phyloP scores from a whole-genome alignment of 2,113 vertebrate species.

The Uria aalge region DNA sequence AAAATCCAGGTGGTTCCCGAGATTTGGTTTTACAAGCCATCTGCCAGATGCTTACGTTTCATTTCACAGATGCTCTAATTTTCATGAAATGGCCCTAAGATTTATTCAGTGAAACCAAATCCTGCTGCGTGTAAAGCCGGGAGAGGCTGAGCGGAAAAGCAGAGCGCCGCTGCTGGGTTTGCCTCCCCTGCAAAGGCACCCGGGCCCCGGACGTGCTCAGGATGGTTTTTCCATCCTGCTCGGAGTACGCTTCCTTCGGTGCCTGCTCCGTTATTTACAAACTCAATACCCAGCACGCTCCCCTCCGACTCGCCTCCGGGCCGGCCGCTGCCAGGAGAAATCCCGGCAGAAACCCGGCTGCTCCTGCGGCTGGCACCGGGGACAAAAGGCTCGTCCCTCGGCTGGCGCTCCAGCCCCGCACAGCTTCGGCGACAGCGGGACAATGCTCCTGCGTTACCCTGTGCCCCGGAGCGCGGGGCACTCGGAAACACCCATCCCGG shows the following conservation, averaged over 20 bases:
- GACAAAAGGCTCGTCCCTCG: not conserved
- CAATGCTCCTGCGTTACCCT: rapidly evolving
- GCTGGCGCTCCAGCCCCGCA: not conserved
- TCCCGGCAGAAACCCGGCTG: rapidly evolving
- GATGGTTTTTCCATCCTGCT: not conserved
- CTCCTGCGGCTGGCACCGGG: not conserved
- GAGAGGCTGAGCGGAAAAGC: not conserved
- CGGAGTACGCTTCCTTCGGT: rapidly evolving
- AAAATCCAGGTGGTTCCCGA: conserved; percentile 53
- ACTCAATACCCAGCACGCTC: not conserved
- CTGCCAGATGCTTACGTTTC: conserved; percentile 47
- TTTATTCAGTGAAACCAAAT: conserved; percentile 42
- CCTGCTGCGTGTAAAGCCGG: not conserved
- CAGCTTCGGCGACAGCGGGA: rapidly evolving
- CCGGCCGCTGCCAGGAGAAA: not conserved
- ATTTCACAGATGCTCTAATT: conserved; percentile 41
- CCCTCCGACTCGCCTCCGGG: not conserved
- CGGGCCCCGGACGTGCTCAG: rapidly evolving
- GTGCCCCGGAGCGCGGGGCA: rapidly evolving
- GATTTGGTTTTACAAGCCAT: conserved; percentile 68
- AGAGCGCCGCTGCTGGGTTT: not conserved
- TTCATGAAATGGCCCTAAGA: conserved; percentile 41
- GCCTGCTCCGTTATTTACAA: not conserved
- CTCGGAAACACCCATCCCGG: rapidly evolving
- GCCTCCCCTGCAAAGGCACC: not conserved